A percentile compares a stretch with the other conserved stretches of the same genome.
Evolutionary conservation across 2,113 vertebrate genomes (phyloP).

Genomic region (Oenanthe oenanthe): DNA sequence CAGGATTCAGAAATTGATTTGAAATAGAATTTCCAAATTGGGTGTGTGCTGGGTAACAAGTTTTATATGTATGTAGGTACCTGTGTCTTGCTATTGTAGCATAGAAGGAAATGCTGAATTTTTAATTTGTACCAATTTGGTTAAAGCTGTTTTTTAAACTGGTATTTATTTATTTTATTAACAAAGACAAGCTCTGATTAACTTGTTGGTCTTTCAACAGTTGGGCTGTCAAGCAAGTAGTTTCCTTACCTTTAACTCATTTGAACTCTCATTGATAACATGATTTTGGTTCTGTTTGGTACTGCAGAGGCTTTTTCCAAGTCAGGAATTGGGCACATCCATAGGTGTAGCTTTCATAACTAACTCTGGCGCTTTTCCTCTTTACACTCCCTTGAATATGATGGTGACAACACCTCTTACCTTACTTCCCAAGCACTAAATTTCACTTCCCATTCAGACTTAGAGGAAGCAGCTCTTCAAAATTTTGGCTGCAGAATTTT

Average conservation of each 20-base stretch:
- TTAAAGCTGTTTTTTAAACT: neutral
- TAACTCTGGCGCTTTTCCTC: neutral
- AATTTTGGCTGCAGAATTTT: neutral
- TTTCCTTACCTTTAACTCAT: neutral
- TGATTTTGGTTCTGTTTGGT: constrained; percentile 19
- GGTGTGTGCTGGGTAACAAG: neutral
- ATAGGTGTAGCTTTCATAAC: neutral
- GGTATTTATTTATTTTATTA: constrained; percentile 20
- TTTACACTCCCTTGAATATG: neutral
- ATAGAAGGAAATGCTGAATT: constrained; percentile 1
- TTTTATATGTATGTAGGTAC: neutral
- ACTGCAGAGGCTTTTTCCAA: constrained; percentile 1
- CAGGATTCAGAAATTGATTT: constrained; percentile 3
- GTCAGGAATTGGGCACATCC: neutral
- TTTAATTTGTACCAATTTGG: neutral
- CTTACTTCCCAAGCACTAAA: neutral
- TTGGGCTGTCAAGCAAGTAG: neutral
- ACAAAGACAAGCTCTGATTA: neutral
- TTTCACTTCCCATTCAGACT: neutral
- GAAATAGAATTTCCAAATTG: neutral
- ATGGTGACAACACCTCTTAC: neutral
- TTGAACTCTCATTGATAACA: neutral
- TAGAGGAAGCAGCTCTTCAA: neutral
- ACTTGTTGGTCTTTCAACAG: neutral
- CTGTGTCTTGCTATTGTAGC: neutral